A percentile compares a stretch with the other conserved stretches of the same genome.
Evolutionary conservation across 1,140 invertebrate genomes (phyloP).

Genomic region (Achroia grisella): DNA sequence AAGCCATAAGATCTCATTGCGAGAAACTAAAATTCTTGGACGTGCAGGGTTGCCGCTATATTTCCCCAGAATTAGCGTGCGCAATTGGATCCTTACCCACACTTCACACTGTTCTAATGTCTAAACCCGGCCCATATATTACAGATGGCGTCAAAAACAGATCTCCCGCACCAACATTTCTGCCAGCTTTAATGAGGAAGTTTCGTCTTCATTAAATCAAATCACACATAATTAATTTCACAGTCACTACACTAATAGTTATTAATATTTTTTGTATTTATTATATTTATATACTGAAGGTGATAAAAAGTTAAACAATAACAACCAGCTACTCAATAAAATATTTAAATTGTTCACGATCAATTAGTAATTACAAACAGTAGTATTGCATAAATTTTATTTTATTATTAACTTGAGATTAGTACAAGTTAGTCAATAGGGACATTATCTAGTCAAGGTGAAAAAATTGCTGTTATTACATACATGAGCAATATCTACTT

Average conservation of each 20-base stretch:
- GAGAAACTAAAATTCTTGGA: constrained; percentile 75
- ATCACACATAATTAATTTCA: background rate
- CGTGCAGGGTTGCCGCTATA: constrained; percentile 75
- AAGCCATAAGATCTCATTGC: constrained; percentile 75
- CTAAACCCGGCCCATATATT: constrained; percentile 64
- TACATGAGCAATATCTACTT: constrained; percentile 3
- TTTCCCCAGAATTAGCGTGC: constrained; percentile 73
- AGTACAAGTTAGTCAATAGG: too few species aligned
- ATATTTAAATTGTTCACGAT: too few species aligned
- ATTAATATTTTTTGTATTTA: background rate
- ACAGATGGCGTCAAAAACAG: constrained; percentile 55
- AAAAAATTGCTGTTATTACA: too few species aligned
- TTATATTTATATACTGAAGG: background rate
- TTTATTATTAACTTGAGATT: too few species aligned
- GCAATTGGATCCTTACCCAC: constrained; percentile 64
- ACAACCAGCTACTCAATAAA: too few species aligned
- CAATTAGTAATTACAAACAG: too few species aligned
- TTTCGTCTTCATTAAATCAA: constrained; percentile 44
- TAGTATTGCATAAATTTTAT: too few species aligned
- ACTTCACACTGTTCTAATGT: constrained; percentile 63
- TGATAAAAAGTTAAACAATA: too few species aligned
- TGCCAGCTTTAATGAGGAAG: constrained; percentile 53
- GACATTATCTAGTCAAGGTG: too few species aligned
- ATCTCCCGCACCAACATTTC: constrained; percentile 45
- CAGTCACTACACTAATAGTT: background rate